phyloP scores from a whole-genome alignment of 2,797 vertebrate species.

The Falco columbarius region DNA sequence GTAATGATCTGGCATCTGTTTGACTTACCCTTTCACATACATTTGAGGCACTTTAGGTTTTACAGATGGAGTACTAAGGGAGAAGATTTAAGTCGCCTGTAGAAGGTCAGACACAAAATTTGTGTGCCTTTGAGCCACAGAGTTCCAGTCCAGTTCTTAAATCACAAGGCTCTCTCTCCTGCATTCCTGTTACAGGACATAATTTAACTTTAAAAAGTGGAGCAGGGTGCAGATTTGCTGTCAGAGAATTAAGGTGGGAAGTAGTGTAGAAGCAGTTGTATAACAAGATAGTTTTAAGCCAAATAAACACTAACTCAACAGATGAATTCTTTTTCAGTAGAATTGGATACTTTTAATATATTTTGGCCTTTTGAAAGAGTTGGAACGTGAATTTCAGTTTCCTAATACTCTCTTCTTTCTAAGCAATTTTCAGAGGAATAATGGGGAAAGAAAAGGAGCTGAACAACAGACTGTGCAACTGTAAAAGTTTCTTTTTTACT shows the following conservation, averaged over 20 bases:
- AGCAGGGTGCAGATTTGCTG: background rate
- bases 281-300: background rate
- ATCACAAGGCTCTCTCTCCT: background rate
- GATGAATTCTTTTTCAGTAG: background rate
- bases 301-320: background rate
- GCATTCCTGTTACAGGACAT: background rate
- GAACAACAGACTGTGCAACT: background rate
- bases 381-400: background rate
- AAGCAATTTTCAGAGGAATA: background rate
- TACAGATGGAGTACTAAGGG: background rate
- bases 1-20: background rate
- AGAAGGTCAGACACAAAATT: background rate
- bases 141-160: constrained; percentile 10
- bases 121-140: background rate
- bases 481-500: background rate
- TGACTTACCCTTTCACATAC: background rate
- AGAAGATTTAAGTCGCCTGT: background rate
- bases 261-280: background rate
- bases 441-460: background rate
- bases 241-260: background rate
- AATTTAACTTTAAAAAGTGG: background rate
- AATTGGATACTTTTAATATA: background rate
- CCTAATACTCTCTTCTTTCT: background rate
- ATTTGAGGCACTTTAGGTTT: background rate
- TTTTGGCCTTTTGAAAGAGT: background rate